These are phyloP conservation scores for Charaxes varanes DNA, from an alignment of 1,140 invertebrate genomes.

Conservation along the genomic window DNA sequence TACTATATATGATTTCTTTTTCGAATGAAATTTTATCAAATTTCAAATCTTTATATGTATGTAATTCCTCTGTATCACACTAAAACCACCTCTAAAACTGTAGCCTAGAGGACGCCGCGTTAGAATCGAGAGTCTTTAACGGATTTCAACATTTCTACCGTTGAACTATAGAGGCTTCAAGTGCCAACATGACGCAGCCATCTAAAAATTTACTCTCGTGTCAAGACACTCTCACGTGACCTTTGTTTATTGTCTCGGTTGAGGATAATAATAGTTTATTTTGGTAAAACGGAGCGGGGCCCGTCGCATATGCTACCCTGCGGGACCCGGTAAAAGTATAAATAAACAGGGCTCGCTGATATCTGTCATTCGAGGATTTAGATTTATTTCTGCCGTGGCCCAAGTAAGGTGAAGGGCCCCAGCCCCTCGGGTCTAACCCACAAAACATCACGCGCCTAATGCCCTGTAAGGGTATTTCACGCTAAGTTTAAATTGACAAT, in stretches of 20 bases:
- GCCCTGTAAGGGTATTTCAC: conserved; percentile 37
- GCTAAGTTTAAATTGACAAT: conserved; percentile 25
- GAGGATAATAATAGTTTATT: conserved; percentile 57
- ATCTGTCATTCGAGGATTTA: conserved; percentile 70
- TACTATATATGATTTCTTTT: too few relatives aligned
- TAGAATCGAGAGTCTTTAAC: too few relatives aligned
- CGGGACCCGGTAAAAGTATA: conserved; percentile 57
- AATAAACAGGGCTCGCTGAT: conserved; percentile 72
- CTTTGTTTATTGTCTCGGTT: conserved; percentile 46
- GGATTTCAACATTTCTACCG: too few relatives aligned
- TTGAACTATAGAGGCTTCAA: background rate
- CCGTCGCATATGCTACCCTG: conserved; percentile 54
- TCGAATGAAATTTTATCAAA: too few relatives aligned
- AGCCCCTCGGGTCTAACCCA: conserved; percentile 32
- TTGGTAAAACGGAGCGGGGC: conserved; percentile 45
- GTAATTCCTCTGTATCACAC: too few relatives aligned
- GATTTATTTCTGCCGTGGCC: conserved; percentile 67
- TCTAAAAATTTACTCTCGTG: conserved; percentile 30
- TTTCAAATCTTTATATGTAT: too few relatives aligned
- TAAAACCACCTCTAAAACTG: too few relatives aligned
- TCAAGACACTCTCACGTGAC: conserved; percentile 30
- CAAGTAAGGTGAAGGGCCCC: conserved; percentile 66
- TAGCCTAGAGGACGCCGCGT: too few relatives aligned
- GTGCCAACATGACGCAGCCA: background rate
- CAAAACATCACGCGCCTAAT: conserved; percentile 33